Percentiles rank a stretch among this genome's conserved stretches.
These are phyloP conservation scores for Hirtodrosophila cameraria DNA, from an alignment of 2,888 invertebrate genomes.

Conservation along the genomic window DNA sequence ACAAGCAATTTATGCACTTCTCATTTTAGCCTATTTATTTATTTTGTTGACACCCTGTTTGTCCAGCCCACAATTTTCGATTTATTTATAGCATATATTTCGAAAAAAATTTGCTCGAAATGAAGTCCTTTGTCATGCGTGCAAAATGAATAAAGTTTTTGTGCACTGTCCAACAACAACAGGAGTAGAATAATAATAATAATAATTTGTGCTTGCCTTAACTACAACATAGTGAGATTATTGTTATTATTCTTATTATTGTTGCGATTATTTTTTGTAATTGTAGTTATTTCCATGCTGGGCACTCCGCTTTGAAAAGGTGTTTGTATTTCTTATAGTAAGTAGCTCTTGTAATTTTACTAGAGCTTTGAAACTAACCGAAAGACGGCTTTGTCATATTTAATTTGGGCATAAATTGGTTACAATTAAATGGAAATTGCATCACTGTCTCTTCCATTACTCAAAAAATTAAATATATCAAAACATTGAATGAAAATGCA, in stretches of 20 bases:
- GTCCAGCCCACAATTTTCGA: slow-evolving; percentile 43
- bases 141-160: slow-evolving; percentile 70
- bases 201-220: slow-evolving; percentile 21
- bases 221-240: slow-evolving; percentile 41
- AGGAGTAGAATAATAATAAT: slow-evolving; percentile 42
- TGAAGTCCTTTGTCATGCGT: slow-evolving; percentile 40
- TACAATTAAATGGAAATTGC: no score
- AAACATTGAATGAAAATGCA: no score
- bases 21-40: slow-evolving; percentile 46
- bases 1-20: slow-evolving; percentile 55
- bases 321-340: slow-evolving; percentile 26
- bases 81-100: slow-evolving; percentile 35
- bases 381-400: no score
- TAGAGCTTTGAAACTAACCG: no score
- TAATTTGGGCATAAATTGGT: slow-evolving; percentile 37
- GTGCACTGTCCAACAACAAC: not conserved
- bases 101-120: slow-evolving; percentile 1
- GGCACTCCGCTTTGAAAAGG: slow-evolving; percentile 16
- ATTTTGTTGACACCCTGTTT: slow-evolving; percentile 32
- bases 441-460: no score
- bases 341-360: no score
- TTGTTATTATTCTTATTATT: slow-evolving; percentile 48
- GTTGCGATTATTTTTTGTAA: slow-evolving; percentile 20
- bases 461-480: no score
- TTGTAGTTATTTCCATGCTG: slow-evolving; percentile 6